Base-by-base conservation (phyloP, 2,888 invertebrate species). In the Synanthedon andrenaeformis region DNA sequence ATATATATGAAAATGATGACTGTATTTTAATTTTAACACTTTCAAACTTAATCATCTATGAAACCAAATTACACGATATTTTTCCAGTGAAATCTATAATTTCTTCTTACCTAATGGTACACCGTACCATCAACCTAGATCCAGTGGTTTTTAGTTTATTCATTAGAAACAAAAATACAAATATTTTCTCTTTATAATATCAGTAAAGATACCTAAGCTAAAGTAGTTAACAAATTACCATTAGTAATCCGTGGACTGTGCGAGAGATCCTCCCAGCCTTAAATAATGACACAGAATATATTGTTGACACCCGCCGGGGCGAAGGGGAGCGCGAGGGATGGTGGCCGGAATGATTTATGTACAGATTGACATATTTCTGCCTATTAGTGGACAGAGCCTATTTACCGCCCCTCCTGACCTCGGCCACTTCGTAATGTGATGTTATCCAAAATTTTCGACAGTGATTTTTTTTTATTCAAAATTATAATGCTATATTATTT, bases 271-370 rank as follows among this genome's bases (percentile, higher is more conserved):
- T 59, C 58, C 62, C 64, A 65, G 65, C 65, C 70, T 68, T 75
- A 72, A 75, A 77, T 77, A 79, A 79, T 72, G 72, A 71, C 70
- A 70, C 65, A 68, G 71, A 73, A 76, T 76, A 76, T 73, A 76
- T 76, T 76, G 79, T 78, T 78, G 79, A 78, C 77, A 79, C 67
- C 64, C 64, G 64, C 67, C 57, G 56, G 61, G 62, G 61, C 58
- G 61, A 63, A 59, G 57, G 51, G 42, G 42, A 13, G 12, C n/a
- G n/a, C 4, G n/a, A 13, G 42, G 42, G 45, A 45, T 45, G 45
- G 45, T 13, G 56, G 66, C 63, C 59, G 60, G 63, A 66, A 76
- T 82, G 79, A 83, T 81, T 81, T 79, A 81, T 82, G 75, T 67
- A 71, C 70, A 70, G 71, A 79, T 78, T 74, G 76, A 77, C 69